Evolutionary conservation across 2,113 vertebrate species (phyloP).

Genomic region (Hippocampus barbouri): DNA sequence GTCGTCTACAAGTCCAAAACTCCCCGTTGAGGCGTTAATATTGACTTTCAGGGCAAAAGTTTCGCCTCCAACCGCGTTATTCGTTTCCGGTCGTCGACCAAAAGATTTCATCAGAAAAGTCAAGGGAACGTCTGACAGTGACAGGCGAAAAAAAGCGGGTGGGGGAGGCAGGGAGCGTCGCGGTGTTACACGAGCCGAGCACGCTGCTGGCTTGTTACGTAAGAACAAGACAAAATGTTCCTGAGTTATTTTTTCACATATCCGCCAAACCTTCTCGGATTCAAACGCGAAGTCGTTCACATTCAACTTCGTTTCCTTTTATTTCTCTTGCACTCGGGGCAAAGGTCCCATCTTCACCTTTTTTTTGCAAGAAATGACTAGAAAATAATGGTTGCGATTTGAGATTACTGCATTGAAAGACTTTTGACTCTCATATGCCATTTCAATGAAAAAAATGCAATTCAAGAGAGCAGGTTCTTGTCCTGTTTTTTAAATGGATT

Average conservation of each 20-base stretch:
- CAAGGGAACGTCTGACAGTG: conserved; percentile 46
- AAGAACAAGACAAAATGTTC: conserved; percentile 13
- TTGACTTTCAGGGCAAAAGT: not conserved
- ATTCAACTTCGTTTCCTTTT: no score
- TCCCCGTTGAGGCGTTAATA: not conserved
- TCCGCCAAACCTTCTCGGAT: not conserved
- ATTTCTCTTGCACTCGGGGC: no score
- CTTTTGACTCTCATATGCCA: no score
- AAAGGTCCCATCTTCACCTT: no score
- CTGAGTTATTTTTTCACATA: not conserved
- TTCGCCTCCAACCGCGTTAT: not conserved
- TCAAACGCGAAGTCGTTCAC: not conserved
- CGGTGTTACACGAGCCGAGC: conserved; percentile 4
- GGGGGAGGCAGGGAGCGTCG: conserved; percentile 34
- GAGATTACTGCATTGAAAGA: no score
- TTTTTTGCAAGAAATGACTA: no score
- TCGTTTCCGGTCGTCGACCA: conserved; percentile 3
- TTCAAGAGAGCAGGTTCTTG: no score
- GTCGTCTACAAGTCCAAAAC: not conserved
- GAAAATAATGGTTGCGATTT: no score
- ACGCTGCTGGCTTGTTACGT: conserved; percentile 23
- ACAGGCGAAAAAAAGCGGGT: not conserved
- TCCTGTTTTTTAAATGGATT: no score
- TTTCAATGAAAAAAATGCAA: no score
- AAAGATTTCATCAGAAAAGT: conserved; percentile 73